These are phyloP conservation scores for Slavum lentiscoides DNA, from an alignment of 2,888 invertebrate genomes.

Conservation along the genomic window DNA sequence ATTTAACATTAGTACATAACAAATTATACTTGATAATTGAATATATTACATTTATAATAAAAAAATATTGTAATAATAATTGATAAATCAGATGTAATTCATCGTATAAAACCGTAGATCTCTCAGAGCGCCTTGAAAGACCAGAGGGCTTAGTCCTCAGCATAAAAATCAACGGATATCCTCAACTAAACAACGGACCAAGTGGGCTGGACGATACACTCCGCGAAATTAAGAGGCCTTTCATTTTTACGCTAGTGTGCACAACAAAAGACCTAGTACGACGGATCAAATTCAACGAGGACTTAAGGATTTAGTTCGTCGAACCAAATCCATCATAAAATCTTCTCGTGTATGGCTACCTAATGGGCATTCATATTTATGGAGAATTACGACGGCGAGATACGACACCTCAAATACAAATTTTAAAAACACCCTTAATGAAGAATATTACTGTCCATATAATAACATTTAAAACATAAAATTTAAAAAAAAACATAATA, in stretches of 20 bases:
- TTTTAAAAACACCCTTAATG: too few relatives aligned
- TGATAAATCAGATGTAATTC: conserved; percentile 12
- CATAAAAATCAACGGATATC: too few relatives aligned
- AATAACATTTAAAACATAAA: too few relatives aligned
- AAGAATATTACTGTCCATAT: too few relatives aligned
- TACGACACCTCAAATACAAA: too few relatives aligned
- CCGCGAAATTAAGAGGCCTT: background rate
- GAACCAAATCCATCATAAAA: background rate
- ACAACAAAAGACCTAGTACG: background rate
- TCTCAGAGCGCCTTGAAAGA: background rate
- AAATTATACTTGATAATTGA: too few relatives aligned
- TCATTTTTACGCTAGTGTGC: background rate
- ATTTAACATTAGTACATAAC: background rate
- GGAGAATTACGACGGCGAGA: too few relatives aligned
- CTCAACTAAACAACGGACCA: too few relatives aligned
- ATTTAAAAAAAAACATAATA: too few relatives aligned
- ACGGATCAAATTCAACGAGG: background rate
- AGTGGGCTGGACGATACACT: background rate
- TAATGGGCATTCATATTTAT: too few relatives aligned
- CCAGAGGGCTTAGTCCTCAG: conserved; percentile 19
- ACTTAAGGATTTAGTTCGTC: background rate
- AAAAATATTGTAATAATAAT: too few relatives aligned
- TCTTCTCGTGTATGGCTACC: background rate
- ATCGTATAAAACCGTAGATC: background rate
- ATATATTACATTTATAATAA: too few relatives aligned